Evolutionary conservation across 2,888 invertebrate species (phyloP), one percentile per base, ranked within the genome.

Genomic region (Ophioninae sp.): DNA sequence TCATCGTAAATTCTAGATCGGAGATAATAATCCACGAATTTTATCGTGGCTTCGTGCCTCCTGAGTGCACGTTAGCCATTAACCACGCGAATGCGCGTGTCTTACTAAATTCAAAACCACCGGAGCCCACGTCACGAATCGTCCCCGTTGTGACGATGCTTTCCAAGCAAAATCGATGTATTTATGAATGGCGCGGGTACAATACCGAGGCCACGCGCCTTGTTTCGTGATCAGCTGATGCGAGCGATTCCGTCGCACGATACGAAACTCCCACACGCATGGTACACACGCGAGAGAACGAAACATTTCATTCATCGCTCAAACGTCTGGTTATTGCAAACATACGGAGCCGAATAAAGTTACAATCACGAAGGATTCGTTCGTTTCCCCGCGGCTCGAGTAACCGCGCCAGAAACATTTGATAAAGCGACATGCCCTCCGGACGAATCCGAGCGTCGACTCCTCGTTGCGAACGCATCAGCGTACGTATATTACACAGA

Each of bases 171-270:
- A 79, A 67, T 79, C 78, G 69, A 65, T 79, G 64, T 77, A 81
- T 81, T 84, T 79, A 84, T 84, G 84, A 84, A 84, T 84, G 84
- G 69, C 64, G 81, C 67, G 62, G 57, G 67, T 67, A 56, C 41
- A n/a, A 17, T 41, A 72, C 69, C 74, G 21, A 56, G 73, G n/a
- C 30, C 79, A 62, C 67, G 65, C 57, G 65, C 72, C 64, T 21
- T 59, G 65, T 79, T 72, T 75, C 81, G 70, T 70, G 81, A 77
- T 74, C 77, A 69, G 73, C 76, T 50, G 68, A 10, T 39, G 64
- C 30, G 57, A 10, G 74, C 70, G 81, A 84, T 81, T 84, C 70
- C 75, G 73, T 67, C 59, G 23, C 30, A 61, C 79, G 81, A 81
- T 72, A 72, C 37, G 57, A 41, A 23, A 23, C 57, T 37, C 57